phyloP scores from a whole-genome alignment of 2,113 vertebrate genomes.

The Chaetodon auriga region DNA sequence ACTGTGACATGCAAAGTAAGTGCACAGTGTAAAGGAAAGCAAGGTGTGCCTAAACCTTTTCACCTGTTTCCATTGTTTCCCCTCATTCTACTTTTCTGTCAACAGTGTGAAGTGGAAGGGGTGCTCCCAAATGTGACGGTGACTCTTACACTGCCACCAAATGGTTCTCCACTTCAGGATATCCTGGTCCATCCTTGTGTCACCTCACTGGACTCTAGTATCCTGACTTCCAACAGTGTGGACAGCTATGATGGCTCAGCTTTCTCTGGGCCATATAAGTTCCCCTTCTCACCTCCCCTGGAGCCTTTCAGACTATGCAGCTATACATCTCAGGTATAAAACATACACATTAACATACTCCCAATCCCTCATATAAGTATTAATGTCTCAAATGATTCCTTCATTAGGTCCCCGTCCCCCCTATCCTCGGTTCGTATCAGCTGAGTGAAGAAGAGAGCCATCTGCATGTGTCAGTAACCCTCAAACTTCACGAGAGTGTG shows the following conservation, averaged over 20 bases:
- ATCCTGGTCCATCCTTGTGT: constrained; percentile 94
- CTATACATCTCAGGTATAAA: constrained; percentile 92
- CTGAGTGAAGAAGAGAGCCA: constrained; percentile 88
- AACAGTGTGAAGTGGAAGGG: constrained; percentile 94
- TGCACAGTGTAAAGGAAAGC: background rate
- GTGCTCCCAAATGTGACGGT: constrained; percentile 90
- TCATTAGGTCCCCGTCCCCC: constrained; percentile 91
- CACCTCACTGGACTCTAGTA: constrained; percentile 90
- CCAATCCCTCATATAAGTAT: background rate
- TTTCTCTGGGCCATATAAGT: constrained; percentile 93
- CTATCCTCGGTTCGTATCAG: constrained; percentile 92
- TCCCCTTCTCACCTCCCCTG: constrained; percentile 92
- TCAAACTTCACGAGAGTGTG: constrained; percentile 96
- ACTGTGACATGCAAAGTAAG: constrained; percentile 93
- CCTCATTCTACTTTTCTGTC: background rate
- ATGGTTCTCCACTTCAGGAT: constrained; percentile 93
- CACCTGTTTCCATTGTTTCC: background rate
- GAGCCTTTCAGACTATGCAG: constrained; percentile 93
- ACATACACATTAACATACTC: background rate
- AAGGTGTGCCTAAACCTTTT: background rate
- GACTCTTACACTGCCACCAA: constrained; percentile 90
- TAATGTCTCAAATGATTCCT: background rate
- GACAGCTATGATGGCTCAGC: constrained; percentile 88
- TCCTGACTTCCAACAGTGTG: constrained; percentile 89
- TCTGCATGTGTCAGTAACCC: constrained; percentile 85